Evolutionary conservation across 2,888 invertebrate genomes (phyloP), one percentile per base, ranked within the genome.

Genomic region (Nasonovia ribisnigri): DNA sequence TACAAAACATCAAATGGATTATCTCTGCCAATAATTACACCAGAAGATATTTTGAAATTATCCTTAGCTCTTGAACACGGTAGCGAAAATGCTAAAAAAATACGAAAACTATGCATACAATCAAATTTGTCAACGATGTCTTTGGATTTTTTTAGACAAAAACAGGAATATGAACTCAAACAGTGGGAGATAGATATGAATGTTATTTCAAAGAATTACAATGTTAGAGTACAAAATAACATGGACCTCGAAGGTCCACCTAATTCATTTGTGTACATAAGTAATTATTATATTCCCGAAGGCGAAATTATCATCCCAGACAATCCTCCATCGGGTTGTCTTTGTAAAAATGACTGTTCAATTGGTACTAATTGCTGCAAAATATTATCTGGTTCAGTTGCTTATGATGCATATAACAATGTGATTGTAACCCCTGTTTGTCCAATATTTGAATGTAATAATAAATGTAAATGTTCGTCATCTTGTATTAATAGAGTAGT

Each of bases 361-460:
- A 96, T 96, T 24, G 96, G 96, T 95, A 96, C 96, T 36, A 95
- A 95, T 11, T 98, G 98, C 95, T 98, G 98, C 95, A 97, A 97
- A 0, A 96, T 96, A 3, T 96, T 97, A 95, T 96, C 96, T 95
- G 96, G 96, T 86, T 96, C 96, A 26, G 95, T 96, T 42, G 97
- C 98, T 0, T 98, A 98, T 95, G 97, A 97, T 26, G 95, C 96
- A 29, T 96, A 96, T 36, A 96, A 97, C 94, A 96, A 97, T 94
- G 95, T 98, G 91, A 96, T 97, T 94, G 96, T 98, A 0, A 97
- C 97, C 4, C 97, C 97, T 0, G 98, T 99, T 0, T 97, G 97
- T 13, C 98, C 99, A 0, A 98, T 99, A 90, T 99, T 98, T 95
- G 99, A 99, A 96, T 99, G 99, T 96, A 99, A 99, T 95, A 97